phyloP scores from a whole-genome alignment of 2,797 vertebrate genomes.

The Pantherophis alleghaniensis region DNA sequence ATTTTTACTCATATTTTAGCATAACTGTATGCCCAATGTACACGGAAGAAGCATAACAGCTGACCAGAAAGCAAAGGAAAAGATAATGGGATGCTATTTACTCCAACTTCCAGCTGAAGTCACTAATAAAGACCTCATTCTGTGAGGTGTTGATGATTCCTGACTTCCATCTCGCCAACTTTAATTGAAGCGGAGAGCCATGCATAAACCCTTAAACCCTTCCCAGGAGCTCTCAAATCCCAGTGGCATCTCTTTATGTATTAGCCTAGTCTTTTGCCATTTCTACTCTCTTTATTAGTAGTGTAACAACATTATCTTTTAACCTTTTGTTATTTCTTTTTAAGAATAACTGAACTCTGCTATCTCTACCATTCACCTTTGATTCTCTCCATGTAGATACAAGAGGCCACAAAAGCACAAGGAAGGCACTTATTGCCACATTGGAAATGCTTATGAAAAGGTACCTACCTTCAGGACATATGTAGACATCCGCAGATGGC shows the following conservation, averaged over 20 bases:
- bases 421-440: neutral
- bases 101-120: constrained; percentile 7
- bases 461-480: neutral
- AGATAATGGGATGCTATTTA: neutral
- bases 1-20: neutral
- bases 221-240: neutral
- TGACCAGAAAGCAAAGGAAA: neutral
- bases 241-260: neutral
- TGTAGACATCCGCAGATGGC: neutral
- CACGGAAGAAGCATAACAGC: neutral
- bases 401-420: neutral
- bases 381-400: neutral
- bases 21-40: neutral
- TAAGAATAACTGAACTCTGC: neutral
- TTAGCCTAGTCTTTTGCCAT: neutral
- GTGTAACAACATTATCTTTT: neutral
- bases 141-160: neutral
- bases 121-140: constrained; percentile 16
- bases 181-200: constrained; percentile 11
- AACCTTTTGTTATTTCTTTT: neutral
- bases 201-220: neutral
- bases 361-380: neutral
- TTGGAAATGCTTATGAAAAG: neutral
- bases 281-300: neutral
- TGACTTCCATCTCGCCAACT: neutral